Evolutionary conservation across 2,797 vertebrate genomes (phyloP).

Genomic region (Sebastes minor): DNA sequence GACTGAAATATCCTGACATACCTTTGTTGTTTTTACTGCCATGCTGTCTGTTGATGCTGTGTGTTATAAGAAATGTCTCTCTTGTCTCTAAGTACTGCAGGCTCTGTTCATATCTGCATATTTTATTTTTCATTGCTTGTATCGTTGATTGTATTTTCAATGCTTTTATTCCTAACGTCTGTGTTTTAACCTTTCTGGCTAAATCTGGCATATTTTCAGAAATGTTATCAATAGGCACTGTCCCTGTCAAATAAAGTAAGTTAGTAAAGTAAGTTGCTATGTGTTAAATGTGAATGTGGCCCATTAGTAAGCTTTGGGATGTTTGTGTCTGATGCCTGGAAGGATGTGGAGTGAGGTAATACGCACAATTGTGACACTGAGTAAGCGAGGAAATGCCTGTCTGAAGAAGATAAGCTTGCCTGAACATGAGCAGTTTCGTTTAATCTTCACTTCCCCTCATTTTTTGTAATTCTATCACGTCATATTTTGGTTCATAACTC

Average conservation of each 20-base stretch:
- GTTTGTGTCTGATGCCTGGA: background rate
- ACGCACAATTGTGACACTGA: background rate
- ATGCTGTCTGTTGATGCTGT: no score
- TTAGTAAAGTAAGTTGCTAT: background rate
- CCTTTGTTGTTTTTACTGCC: no score
- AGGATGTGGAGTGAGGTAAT: background rate
- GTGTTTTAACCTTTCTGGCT: no score
- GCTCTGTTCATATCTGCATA: no score
- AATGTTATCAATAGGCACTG: no score
- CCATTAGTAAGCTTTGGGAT: background rate
- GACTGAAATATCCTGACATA: background rate
- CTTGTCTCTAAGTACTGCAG: no score
- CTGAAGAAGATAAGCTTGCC: slow-evolving; percentile 49
- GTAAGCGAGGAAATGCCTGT: slow-evolving; percentile 32
- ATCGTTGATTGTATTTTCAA: no score
- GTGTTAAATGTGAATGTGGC: background rate
- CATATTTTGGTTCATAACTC: background rate
- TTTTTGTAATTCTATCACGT: background rate
- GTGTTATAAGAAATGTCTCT: no score
- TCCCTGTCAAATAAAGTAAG: no score
- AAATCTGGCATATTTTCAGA: no score
- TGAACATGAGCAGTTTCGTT: background rate
- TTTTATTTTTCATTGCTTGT: no score
- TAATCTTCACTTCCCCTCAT: background rate
- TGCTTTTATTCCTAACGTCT: no score